Evolutionary conservation across 2,888 invertebrate genomes (phyloP).

Genomic region (Perizoma affinitatum): DNA sequence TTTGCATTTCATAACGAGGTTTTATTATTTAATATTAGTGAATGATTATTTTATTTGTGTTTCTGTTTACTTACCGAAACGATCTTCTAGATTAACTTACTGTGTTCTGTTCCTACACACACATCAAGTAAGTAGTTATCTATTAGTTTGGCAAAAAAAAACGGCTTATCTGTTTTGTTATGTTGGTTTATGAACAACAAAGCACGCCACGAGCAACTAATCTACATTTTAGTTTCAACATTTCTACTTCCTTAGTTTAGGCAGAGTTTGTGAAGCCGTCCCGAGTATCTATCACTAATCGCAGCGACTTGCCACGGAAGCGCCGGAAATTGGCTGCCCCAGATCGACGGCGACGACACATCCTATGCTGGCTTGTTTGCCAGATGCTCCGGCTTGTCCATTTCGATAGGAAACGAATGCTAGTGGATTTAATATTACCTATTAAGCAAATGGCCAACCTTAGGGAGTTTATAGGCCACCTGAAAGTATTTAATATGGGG

Average conservation of each 20-base stretch:
- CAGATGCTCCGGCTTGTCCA: conserved; percentile 32
- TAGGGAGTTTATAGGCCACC: too few species aligned
- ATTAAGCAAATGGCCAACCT: too few species aligned
- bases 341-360: conserved; percentile 49
- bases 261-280: background rate
- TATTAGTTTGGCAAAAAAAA: too few species aligned
- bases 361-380: conserved; percentile 45
- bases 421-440: background rate
- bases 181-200: too few species aligned
- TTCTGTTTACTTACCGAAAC: background rate
- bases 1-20: too few species aligned
- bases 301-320: conserved; percentile 50
- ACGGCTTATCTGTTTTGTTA: too few species aligned
- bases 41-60: background rate
- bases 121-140: background rate
- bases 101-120: background rate
- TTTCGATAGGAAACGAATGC: conserved; percentile 14
- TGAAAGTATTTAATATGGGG: too few species aligned
- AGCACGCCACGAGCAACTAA: background rate
- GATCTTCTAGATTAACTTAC: background rate
- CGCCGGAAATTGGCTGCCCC: conserved; percentile 61
- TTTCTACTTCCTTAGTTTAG: conserved; percentile 9
- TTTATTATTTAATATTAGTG: too few species aligned
- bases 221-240: conserved; percentile 11
- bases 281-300: conserved; percentile 44